Conservation (phyloP, 2,113 vertebrate genomes). For the Dromiciops gliroides region DNA sequence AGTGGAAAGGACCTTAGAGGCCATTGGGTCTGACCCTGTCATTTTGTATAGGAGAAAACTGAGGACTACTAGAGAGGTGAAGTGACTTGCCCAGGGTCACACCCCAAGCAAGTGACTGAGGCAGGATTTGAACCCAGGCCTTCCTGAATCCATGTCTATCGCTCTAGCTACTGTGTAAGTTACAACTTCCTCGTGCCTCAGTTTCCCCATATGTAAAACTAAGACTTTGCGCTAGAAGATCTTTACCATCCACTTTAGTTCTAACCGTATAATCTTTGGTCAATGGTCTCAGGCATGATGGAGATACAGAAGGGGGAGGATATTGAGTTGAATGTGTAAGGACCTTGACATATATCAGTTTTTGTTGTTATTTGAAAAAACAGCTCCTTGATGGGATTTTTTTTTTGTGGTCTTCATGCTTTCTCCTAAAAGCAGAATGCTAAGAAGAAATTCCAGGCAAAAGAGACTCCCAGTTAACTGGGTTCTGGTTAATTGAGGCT, state of each 20-base stretch:
- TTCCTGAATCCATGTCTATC: not conserved
- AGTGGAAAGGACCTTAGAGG: not conserved
- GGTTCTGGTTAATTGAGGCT: not conserved
- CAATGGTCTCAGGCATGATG: not conserved
- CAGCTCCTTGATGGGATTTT: not conserved
- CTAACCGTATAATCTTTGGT: not conserved
- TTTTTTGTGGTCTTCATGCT: not conserved
- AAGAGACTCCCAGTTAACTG: not conserved
- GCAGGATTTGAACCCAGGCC: no score
- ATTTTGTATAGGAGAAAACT: no score
- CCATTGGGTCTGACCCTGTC: no score
- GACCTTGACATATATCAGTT: not conserved
- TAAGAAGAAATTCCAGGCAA: not conserved
- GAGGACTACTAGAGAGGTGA: no score
- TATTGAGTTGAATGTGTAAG: not conserved
- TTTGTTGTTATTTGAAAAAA: not conserved
- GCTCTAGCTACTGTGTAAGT: not conserved
- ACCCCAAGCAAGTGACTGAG: no score
- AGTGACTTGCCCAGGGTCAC: no score
- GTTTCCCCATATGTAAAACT: not conserved
- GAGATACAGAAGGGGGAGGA: not conserved
- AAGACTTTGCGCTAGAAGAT: not conserved
- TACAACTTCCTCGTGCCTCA: not conserved
- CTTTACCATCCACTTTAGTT: not conserved
- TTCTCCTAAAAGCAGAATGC: not conserved